Evolutionary conservation across 2,113 vertebrate species (phyloP).

Genomic region (Ciconia maguari): DNA sequence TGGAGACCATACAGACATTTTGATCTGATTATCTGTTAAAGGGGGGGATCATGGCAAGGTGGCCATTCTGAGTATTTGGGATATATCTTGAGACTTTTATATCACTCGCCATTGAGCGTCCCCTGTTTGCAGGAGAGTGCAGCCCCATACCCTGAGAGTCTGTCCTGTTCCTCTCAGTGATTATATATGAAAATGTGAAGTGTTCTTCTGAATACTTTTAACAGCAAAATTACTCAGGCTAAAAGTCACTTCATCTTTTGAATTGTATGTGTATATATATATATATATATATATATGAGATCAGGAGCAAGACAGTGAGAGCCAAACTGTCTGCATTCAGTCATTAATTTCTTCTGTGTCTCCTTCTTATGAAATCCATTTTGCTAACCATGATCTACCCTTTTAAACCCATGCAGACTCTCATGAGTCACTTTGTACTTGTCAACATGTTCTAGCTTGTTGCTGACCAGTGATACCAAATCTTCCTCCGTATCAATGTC

Average conservation of each 20-base stretch:
- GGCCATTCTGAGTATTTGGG: background rate
- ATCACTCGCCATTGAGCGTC: accelerated
- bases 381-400: background rate
- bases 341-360: background rate
- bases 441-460: background rate
- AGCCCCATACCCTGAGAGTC: background rate
- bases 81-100: background rate
- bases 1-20: background rate
- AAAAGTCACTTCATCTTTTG: background rate
- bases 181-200: background rate
- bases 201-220: background rate
- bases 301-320: background rate
- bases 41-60: background rate
- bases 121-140: background rate
- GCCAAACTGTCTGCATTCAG: background rate
- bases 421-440: background rate
- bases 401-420: conserved; percentile 3
- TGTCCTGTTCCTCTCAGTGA: background rate
- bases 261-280: background rate
- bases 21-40: background rate
- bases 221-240: background rate
- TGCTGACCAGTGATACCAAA: background rate
- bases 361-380: background rate
- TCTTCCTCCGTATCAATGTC: background rate
- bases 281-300: background rate